Evolutionary conservation across 2,888 invertebrate genomes (phyloP).

Genomic region (Pecten maximus): DNA sequence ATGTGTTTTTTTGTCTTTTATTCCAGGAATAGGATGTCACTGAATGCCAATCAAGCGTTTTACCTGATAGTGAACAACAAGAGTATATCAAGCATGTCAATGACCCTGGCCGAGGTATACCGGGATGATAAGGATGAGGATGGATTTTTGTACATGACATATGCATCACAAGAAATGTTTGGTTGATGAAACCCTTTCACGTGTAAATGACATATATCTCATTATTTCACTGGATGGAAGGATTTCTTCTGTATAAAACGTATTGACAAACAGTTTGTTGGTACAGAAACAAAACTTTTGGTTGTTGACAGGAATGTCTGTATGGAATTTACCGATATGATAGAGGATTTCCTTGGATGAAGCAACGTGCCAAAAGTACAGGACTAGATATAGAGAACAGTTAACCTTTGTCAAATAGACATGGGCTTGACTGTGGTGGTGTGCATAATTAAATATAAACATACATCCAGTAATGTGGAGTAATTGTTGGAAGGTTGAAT

Average conservation of each 20-base stretch:
- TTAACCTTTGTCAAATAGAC: not conserved
- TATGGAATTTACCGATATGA: not conserved
- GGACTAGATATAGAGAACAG: not conserved
- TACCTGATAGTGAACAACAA: constrained; percentile 92
- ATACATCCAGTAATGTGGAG: not conserved
- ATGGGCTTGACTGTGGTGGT: not conserved
- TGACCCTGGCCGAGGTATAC: constrained; percentile 92
- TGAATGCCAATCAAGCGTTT: constrained; percentile 88
- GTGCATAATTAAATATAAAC: not conserved
- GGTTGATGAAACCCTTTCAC: constrained; percentile 83
- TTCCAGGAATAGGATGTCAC: constrained; percentile 85
- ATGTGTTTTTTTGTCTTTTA: constrained; percentile 39
- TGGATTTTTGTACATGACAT: constrained; percentile 94
- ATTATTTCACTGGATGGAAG: not conserved
- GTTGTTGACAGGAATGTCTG: not conserved
- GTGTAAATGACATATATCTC: not conserved
- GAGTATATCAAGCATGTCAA: constrained; percentile 91
- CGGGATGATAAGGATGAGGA: constrained; percentile 90
- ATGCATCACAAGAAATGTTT: constrained; percentile 95
- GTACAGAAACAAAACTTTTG: not conserved
- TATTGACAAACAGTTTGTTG: not conserved
- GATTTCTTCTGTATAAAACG: not conserved
- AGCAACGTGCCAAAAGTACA: not conserved
- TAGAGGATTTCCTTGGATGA: not conserved
- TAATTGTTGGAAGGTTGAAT: too few species aligned